Percentiles rank a stretch among this genome's conserved stretches.
phyloP scores from a whole-genome alignment of 2,797 vertebrate species.

The Philypnodon macrostomus region DNA sequence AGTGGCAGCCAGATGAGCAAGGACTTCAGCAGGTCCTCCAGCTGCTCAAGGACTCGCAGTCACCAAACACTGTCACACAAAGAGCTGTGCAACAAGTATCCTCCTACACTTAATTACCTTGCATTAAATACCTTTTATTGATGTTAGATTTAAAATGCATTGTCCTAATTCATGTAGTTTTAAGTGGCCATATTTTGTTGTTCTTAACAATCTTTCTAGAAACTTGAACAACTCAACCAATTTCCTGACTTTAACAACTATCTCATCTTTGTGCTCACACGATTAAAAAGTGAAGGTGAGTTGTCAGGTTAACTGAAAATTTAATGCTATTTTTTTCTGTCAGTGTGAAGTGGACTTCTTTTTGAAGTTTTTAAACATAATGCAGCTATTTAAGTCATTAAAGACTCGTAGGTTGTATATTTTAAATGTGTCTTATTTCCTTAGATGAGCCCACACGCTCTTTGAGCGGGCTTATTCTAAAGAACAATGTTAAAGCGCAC shows the following conservation, averaged over 20 bases:
- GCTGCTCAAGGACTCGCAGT: slow-evolving; percentile 93
- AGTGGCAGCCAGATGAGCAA: slow-evolving; percentile 96
- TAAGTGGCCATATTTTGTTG: too few relatives aligned
- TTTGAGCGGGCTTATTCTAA: slow-evolving; percentile 90
- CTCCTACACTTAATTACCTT: slow-evolving; percentile 45
- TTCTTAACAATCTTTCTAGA: slow-evolving; percentile 81
- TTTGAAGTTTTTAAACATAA: too few relatives aligned
- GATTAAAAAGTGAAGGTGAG: slow-evolving; percentile 91
- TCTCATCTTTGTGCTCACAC: slow-evolving; percentile 92
- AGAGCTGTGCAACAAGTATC: slow-evolving; percentile 94
- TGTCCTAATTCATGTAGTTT: too few relatives aligned
- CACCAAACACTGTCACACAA: slow-evolving; percentile 92
- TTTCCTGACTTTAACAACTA: slow-evolving; percentile 97
- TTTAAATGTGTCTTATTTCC: not conserved
- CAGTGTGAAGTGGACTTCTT: too few relatives aligned
- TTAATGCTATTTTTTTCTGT: not conserved
- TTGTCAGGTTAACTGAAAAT: not conserved
- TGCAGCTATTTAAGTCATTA: too few relatives aligned
- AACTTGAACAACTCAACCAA: slow-evolving; percentile 94
- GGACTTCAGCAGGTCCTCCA: slow-evolving; percentile 95
- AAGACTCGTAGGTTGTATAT: too few relatives aligned
- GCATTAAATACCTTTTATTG: too few relatives aligned
- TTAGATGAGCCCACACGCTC: slow-evolving; percentile 91
- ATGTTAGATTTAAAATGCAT: not conserved
- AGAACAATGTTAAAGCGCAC: slow-evolving; percentile 95